Percentiles rank a stretch among this genome's conserved stretches.
Evolutionary conservation across 2,113 vertebrate genomes (phyloP).

Genomic region (Lycaon pictus): DNA sequence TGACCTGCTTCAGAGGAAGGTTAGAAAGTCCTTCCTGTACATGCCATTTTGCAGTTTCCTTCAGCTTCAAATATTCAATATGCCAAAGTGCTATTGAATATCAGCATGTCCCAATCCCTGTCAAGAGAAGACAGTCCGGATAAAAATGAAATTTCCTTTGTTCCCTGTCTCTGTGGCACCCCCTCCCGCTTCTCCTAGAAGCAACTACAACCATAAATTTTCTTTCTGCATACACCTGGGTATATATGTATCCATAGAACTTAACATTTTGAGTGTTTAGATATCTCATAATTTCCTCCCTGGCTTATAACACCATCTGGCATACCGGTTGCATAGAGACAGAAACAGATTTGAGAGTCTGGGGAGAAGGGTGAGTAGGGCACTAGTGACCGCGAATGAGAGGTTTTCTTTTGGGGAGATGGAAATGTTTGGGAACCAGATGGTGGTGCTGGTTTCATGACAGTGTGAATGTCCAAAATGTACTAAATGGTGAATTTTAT

Average conservation of each 20-base stretch:
- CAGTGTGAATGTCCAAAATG: background rate
- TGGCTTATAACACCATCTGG: background rate
- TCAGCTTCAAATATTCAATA: background rate
- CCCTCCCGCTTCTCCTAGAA: background rate
- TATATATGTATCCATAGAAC: background rate
- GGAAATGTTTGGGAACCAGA: background rate
- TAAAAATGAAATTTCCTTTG: conserved; percentile 2
- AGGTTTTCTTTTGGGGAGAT: background rate
- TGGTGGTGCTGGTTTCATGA: background rate
- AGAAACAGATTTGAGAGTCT: background rate
- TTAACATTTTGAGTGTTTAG: background rate
- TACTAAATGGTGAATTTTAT: background rate
- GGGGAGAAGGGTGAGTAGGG: no score
- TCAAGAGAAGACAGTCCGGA: background rate
- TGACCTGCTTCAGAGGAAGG: background rate
- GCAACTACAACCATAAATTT: background rate
- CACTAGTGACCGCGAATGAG: background rate
- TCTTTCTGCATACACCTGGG: background rate
- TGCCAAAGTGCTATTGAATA: background rate
- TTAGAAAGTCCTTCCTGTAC: background rate
- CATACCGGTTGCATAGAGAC: background rate
- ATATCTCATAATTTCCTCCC: background rate
- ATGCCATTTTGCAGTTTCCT: background rate
- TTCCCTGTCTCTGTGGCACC: background rate
- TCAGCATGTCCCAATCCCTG: background rate